A percentile compares a stretch with the other conserved stretches of the same genome.
Evolutionary conservation across 2,797 vertebrate species (phyloP).

Genomic region (Nannoperca australis): DNA sequence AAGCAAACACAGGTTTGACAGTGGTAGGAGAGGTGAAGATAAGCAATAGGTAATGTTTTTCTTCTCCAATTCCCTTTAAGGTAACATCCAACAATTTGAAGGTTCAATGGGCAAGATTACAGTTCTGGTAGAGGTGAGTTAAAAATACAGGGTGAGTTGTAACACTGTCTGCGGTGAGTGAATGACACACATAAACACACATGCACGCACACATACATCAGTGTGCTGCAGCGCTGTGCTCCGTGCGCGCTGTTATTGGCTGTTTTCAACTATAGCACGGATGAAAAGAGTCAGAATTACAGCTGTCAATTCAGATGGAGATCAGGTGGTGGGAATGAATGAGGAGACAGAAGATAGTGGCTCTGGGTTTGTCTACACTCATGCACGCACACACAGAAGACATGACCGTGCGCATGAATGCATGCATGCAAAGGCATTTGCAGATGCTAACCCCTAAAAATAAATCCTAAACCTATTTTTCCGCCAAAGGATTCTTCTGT

Average conservation of each 20-base stretch:
- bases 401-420: constrained; percentile 70
- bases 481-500: constrained; percentile 46
- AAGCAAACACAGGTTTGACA: constrained; percentile 69
- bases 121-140: constrained; percentile 76
- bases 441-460: constrained; percentile 72
- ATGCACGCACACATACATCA: constrained; percentile 36
- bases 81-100: constrained; percentile 83
- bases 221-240: constrained; percentile 50
- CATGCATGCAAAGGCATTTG: constrained; percentile 71
- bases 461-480: constrained; percentile 54
- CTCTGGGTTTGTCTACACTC: constrained; percentile 47
- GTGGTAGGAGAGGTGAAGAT: constrained; percentile 67
- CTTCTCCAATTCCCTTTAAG: constrained; percentile 73
- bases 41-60: constrained; percentile 74
- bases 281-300: constrained; percentile 90
- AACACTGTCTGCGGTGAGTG: constrained; percentile 65
- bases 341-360: constrained; percentile 85
- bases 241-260: constrained; percentile 83
- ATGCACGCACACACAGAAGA: constrained; percentile 30
- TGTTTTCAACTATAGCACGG: constrained; percentile 88
- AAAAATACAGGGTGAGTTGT: constrained; percentile 79
- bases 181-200: constrained; percentile 57
- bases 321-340: constrained; percentile 91
- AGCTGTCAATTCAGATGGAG: constrained; percentile 91
- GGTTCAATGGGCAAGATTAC: constrained; percentile 81